Evolutionary conservation across 2,113 vertebrate species (phyloP).

Genomic region (Siniperca knerii): DNA sequence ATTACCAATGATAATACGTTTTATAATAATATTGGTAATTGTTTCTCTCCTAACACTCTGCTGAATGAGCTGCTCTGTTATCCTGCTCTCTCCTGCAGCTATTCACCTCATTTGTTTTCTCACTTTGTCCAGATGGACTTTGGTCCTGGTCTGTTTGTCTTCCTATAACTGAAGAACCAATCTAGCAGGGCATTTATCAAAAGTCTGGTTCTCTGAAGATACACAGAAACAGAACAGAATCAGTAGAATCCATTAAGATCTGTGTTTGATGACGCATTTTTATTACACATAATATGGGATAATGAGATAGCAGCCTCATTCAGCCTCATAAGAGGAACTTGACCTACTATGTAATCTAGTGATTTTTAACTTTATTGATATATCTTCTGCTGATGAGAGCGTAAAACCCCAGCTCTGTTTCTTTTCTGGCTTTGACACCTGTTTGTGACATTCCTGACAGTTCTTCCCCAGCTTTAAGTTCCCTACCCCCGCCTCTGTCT

Average conservation of each 20-base stretch:
- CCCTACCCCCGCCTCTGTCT: not conserved
- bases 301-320: not conserved
- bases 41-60: not conserved
- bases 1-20: not conserved
- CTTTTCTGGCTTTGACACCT: constrained; percentile 38
- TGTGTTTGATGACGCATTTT: constrained; percentile 5
- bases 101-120: constrained; percentile 29
- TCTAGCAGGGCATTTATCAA: not conserved
- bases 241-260: not conserved
- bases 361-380: not conserved
- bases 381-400: too few relatives aligned
- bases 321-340: not conserved
- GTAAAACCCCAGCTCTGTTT: not conserved
- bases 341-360: not conserved
- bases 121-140: constrained; percentile 61
- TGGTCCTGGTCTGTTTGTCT: constrained; percentile 50
- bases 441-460: constrained; percentile 62
- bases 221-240: not conserved
- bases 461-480: not conserved
- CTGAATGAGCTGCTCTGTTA: not conserved
- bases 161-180: not conserved
- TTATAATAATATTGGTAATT: not conserved
- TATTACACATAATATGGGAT: not conserved
- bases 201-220: not conserved
- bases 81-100: not conserved